Evolutionary conservation across 2,797 vertebrate species (phyloP), one percentile per base, ranked within the genome.

Genomic region (Sebastes cheni): DNA sequence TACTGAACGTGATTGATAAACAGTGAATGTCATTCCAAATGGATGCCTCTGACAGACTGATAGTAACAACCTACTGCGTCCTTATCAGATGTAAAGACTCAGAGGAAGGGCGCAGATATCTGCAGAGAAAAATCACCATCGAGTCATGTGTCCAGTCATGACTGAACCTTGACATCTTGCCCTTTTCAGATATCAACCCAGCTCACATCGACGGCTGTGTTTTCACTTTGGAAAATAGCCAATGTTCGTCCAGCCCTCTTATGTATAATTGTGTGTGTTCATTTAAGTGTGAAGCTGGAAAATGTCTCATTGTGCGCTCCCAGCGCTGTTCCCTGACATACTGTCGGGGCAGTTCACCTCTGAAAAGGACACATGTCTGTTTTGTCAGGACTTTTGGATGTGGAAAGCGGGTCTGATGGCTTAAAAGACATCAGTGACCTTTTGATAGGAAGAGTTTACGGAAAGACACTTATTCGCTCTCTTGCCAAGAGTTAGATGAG

Each of bases 231-330:
- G 94, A 90, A 22, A 58, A 16, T 4, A 55, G 92, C 93, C 93
- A 93, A 62, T 6, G 61, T 80, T 80, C 71, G 8, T 95, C 93
- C 60, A 5, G 29, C 78, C 65, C 69, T 81, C 83, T 4, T 81
- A 82, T 76, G 72, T 84, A 85, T 94, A 89, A 95, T 92, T 88
- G 82, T 89, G 86, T 77, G 83, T 74, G 86, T 85, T 88, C 90
- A 91, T 89, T 89, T 90, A 84, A 91, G 92, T 87, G 89, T 93
- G 83, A 94, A 85, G 87, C 85, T 89, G 86, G 74, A 95, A 95
- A 93, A 95, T 93, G 93, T 91, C 89, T 95, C 92, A 82, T 80
- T 90, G 76, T 81, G 72, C 7, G 86, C 92, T 92, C 79, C 58
- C 66, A 81, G 91, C 81, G 6, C 72, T 59, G 74, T 74, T 82